Evolutionary conservation across 2,113 vertebrate species (phyloP), one percentile per base, ranked within the genome.

Genomic region (Paradisaea rubra): DNA sequence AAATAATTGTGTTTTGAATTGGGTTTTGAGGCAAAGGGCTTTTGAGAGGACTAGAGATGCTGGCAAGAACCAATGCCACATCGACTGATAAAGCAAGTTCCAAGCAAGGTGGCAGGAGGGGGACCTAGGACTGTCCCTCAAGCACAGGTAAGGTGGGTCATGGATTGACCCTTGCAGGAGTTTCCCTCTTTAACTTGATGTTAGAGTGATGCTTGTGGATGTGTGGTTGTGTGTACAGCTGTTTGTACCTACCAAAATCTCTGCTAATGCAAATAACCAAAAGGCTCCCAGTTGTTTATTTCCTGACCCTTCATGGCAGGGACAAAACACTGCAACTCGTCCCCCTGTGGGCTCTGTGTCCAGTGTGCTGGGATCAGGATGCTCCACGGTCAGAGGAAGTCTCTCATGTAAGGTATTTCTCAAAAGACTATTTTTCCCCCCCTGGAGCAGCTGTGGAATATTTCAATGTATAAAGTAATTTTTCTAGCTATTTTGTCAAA

Each of bases 161-260:
- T 10, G 52, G 22, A 21, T 7, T 23, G 35, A 13, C 23, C 52
- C 22, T 39, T 28, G 49, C 70, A 57, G 60, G 42, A 57, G 30
- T 49, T 56, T 30, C 35, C 42, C 24, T n/a, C 42, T 74, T 15
- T 30, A 41, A 7, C 41, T 22, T 19, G 24, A 16, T 23, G 14
- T 5, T 33, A 5, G 23, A 30, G 3, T 0, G n/a, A 13, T 52
- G 70, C 65, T 39, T 10, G 3, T 2, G 10, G 60, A 3, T 8
- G 50, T 6, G 25, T 14, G 5, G 33, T 1, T 63, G 10, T 30
- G 68, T 8, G 41, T 35, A 50, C 30, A 37, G 39, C 47, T 54
- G 28, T 44, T 52, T 23, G 28, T 21, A 18, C 6, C 39, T 7
- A 8, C 22, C 63, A 11, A 30, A 24, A 4, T 9, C 15, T 6